phyloP scores from a whole-genome alignment of 1,140 invertebrate genomes.

The Lanistes nyassanus region DNA sequence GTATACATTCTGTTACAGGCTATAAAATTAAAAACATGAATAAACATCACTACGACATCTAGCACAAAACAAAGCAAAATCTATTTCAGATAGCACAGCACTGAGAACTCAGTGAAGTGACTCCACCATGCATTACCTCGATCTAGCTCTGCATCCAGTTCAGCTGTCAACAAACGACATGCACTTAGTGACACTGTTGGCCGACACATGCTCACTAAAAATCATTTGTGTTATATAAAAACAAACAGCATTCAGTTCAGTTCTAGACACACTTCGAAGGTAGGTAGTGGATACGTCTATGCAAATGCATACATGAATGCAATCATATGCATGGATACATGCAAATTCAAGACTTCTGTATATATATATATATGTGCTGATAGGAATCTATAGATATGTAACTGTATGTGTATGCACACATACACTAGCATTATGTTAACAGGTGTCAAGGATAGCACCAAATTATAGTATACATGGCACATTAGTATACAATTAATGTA shows the following conservation, averaged over 20 bases:
- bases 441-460: not conserved
- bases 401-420: not conserved
- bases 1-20: too few species aligned
- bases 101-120: too few species aligned
- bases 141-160: slow-evolving; percentile 30
- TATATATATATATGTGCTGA: slow-evolving; percentile 14
- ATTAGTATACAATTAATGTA: not conserved
- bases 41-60: not conserved
- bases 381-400: slow-evolving; percentile 23
- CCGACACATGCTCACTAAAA: not conserved
- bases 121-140: slow-evolving; percentile 22
- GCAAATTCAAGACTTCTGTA: too few species aligned
- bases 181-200: not conserved
- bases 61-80: not conserved
- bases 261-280: not conserved
- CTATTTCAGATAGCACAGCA: not conserved
- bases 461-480: not conserved
- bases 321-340: not conserved
- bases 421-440: not conserved
- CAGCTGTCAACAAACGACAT: slow-evolving; percentile 22
- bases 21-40: not conserved
- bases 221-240: not conserved
- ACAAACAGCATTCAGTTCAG: not conserved
- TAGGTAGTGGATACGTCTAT: not conserved
- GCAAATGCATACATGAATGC: not conserved